Evolutionary conservation across 2,888 invertebrate species (phyloP).

Genomic region (Crossocerus cetratus): DNA sequence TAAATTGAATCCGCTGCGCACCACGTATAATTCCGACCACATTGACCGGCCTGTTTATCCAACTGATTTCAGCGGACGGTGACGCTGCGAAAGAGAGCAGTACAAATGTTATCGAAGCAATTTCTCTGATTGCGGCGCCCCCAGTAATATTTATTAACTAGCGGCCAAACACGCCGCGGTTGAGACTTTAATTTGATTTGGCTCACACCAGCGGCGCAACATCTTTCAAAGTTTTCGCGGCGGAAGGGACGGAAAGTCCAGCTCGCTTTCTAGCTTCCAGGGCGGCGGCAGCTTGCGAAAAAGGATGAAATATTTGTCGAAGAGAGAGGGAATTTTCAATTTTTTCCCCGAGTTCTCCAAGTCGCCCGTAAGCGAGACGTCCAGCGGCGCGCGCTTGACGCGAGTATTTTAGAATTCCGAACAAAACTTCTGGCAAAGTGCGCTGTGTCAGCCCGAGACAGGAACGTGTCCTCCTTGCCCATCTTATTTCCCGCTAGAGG

Average conservation of each 20-base stretch:
- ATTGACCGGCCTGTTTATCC: too few relatives aligned
- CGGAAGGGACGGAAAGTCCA: neutral
- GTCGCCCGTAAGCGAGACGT: slow-evolving; percentile 22
- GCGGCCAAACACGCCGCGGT: too few relatives aligned
- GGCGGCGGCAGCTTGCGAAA: slow-evolving; percentile 7
- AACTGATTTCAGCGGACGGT: too few relatives aligned
- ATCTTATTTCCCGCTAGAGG: slow-evolving; percentile 31
- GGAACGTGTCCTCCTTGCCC: slow-evolving; percentile 40
- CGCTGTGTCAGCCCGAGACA: slow-evolving; percentile 42
- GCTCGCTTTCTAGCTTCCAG: neutral
- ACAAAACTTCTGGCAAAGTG: slow-evolving; percentile 46
- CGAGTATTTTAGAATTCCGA: slow-evolving; percentile 54
- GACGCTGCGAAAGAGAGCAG: too few relatives aligned
- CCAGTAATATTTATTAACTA: too few relatives aligned
- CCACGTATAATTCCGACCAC: too few relatives aligned
- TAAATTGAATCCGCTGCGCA: too few relatives aligned
- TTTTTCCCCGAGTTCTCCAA: slow-evolving; percentile 38
- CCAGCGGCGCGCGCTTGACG: slow-evolving; percentile 19
- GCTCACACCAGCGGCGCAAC: neutral
- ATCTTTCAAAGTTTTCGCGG: neutral
- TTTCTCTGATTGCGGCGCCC: too few relatives aligned
- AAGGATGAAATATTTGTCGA: slow-evolving; percentile 19
- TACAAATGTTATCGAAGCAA: too few relatives aligned
- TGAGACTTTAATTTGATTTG: neutral
- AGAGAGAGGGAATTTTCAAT: slow-evolving; percentile 44